Percentiles rank a stretch among this genome's conserved stretches.
These are phyloP conservation scores for Euwallacea fornicatus DNA, from an alignment of 1,140 invertebrate genomes.

Conservation along the genomic window DNA sequence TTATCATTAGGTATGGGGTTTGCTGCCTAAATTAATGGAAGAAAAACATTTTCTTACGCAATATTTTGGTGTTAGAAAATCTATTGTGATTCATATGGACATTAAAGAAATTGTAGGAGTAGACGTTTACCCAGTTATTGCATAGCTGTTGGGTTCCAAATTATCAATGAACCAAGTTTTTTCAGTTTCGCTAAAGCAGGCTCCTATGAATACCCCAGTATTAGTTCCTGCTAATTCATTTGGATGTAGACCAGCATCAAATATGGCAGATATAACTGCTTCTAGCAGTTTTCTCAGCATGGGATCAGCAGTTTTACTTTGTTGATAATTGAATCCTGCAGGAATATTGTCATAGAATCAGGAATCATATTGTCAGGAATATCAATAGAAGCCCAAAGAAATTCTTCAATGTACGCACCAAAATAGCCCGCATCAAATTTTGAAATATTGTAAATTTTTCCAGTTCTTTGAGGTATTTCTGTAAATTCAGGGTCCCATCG, in stretches of 20 bases:
- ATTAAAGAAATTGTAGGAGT: no score
- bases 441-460: constrained; percentile 76
- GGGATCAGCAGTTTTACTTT: constrained; percentile 86
- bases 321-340: constrained; percentile 76
- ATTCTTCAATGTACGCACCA: no score
- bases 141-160: constrained; percentile 60
- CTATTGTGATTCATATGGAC: no score
- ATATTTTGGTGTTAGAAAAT: no score
- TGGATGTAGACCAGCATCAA: constrained; percentile 78
- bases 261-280: constrained; percentile 81
- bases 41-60: no score
- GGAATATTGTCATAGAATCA: background rate
- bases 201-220: constrained; percentile 81
- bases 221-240: constrained; percentile 67
- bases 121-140: constrained; percentile 68
- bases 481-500: constrained; percentile 73
- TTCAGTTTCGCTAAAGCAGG: constrained; percentile 77
- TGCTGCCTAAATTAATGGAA: no score
- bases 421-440: constrained; percentile 87
- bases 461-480: constrained; percentile 72
- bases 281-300: constrained; percentile 85
- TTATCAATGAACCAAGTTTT: constrained; percentile 71
- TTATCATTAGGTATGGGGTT: no score
- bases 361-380: background rate
- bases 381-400: background rate